Evolutionary conservation across 2,888 invertebrate species (phyloP).

Genomic region (Terebella lapidaria): DNA sequence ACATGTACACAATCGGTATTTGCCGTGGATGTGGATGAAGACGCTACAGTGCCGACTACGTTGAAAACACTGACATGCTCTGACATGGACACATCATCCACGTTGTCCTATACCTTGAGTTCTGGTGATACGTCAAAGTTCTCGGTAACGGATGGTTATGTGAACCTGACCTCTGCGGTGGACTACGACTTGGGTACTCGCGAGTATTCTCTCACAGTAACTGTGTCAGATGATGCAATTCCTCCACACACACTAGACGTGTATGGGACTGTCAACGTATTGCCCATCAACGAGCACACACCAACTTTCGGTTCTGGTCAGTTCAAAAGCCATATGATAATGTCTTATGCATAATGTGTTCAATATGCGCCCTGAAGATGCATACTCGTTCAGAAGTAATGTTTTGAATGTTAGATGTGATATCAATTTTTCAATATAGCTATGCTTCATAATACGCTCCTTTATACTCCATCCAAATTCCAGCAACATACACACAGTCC

Average conservation of each 20-base stretch:
- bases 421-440: too few species aligned
- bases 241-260: slow-evolving; percentile 12
- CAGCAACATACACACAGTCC: neutral
- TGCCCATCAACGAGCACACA: slow-evolving; percentile 24
- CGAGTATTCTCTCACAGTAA: slow-evolving; percentile 22
- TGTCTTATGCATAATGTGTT: too few species aligned
- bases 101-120: neutral
- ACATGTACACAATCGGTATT: slow-evolving; percentile 1
- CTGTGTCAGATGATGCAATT: slow-evolving; percentile 22
- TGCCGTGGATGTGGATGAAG: neutral
- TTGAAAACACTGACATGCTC: neutral
- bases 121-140: neutral
- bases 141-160: neutral
- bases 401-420: too few species aligned
- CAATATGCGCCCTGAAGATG: too few species aligned
- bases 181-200: slow-evolving; percentile 18
- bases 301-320: too few species aligned
- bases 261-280: slow-evolving; percentile 23
- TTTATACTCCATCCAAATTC: too few species aligned
- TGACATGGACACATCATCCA: neutral
- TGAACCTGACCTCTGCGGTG: slow-evolving; percentile 18
- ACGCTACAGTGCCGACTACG: neutral
- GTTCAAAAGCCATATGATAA: too few species aligned
- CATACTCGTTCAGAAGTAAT: too few species aligned
- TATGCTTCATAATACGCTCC: too few species aligned